These are phyloP conservation scores for Ophiothrix spiculata DNA, from an alignment of 35 echinoderm and acorn worm genomes.

Conservation along the genomic window DNA sequence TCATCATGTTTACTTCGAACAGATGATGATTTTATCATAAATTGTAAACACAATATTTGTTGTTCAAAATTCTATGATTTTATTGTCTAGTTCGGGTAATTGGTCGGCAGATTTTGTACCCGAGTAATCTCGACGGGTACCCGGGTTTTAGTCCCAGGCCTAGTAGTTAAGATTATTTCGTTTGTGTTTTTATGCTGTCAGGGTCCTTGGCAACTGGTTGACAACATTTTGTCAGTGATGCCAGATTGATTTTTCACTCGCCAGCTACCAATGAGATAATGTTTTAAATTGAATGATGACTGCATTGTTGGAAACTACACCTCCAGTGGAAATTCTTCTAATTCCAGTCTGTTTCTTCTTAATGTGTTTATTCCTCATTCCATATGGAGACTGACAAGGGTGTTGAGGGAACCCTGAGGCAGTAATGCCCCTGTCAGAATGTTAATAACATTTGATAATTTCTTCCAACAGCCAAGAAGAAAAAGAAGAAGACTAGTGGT, in stretches of 20 bases:
- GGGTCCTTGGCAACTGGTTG: not conserved
- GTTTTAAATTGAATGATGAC: not conserved
- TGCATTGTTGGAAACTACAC: not conserved
- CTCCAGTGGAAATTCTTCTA: not conserved
- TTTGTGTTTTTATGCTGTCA: not conserved
- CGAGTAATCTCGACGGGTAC: no score
- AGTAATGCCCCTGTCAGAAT: no score
- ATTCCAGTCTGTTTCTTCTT: not conserved
- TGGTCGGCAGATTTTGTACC: no score
- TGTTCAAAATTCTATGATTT: no score
- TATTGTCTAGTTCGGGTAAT: no score
- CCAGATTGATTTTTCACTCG: not conserved
- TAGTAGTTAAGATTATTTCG: no score
- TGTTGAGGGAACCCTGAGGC: not conserved
- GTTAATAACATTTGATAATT: no score
- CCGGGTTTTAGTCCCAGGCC: no score
- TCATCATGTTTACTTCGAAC: no score
- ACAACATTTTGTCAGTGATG: not conserved
- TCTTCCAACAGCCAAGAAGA: no score
- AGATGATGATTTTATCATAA: no score
- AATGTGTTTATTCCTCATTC: not conserved
- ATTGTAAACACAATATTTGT: no score
- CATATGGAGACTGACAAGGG: not conserved
- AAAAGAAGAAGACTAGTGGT: constrained; percentile 9
- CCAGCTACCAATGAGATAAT: not conserved